These are phyloP conservation scores for Odontocolon sp. DNA, from an alignment of 2,888 invertebrate species.

Conservation along the genomic window DNA sequence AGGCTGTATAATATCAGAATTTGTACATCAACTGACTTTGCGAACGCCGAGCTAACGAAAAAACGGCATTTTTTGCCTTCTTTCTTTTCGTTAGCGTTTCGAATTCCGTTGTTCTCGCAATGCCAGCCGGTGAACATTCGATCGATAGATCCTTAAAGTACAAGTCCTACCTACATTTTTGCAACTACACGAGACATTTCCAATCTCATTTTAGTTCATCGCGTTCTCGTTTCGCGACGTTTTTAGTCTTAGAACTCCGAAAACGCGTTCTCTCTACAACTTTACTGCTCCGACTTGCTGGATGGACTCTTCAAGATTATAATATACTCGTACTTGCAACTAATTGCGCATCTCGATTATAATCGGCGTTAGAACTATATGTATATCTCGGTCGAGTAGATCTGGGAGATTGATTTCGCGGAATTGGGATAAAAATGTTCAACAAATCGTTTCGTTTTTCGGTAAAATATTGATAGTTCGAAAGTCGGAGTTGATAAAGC, in stretches of 20 bases:
- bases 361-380: slow-evolving; percentile 15
- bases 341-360: slow-evolving; percentile 36
- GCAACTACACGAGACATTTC: background rate
- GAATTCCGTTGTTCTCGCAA: background rate
- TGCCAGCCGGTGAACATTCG: slow-evolving; percentile 5
- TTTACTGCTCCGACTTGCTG: slow-evolving; percentile 35
- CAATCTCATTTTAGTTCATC: slow-evolving; percentile 21
- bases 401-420: background rate
- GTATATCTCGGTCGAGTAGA: background rate
- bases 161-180: slow-evolving; percentile 35
- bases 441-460: background rate
- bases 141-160: slow-evolving; percentile 16
- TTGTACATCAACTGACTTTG: background rate
- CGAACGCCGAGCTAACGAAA: background rate
- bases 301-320: slow-evolving; percentile 57
- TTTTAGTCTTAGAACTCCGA: slow-evolving; percentile 18
- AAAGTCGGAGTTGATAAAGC: background rate
- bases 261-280: slow-evolving; percentile 25
- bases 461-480: slow-evolving; percentile 21
- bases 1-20: slow-evolving; percentile 9
- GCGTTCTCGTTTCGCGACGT: slow-evolving; percentile 22
- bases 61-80: background rate
- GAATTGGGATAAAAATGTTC: slow-evolving; percentile 12
- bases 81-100: background rate
- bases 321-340: slow-evolving; percentile 40